These are phyloP conservation scores for Caloenas nicobarica DNA, from an alignment of 2,113 vertebrate species.

Conservation along the genomic window DNA sequence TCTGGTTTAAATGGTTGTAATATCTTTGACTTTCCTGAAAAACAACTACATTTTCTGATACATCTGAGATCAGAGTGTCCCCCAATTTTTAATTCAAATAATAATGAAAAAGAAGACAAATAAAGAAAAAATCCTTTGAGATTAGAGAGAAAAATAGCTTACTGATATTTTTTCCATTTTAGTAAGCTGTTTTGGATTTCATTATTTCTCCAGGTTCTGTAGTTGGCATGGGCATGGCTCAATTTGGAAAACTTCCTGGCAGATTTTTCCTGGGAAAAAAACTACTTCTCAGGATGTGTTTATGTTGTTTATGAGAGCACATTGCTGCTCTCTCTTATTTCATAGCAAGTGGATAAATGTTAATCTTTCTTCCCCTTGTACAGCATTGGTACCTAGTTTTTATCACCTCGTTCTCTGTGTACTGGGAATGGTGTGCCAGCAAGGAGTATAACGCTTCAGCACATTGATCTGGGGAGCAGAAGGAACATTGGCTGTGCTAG, in stretches of 20 bases:
- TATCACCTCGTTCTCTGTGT: not conserved
- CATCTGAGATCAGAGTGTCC: not conserved
- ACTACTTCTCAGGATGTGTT: not conserved
- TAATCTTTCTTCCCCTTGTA: not conserved
- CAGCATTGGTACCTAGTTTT: not conserved
- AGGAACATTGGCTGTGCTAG: not conserved
- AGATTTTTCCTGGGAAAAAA: not conserved
- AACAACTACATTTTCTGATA: not conserved
- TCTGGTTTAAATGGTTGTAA: not conserved
- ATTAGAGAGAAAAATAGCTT: not conserved
- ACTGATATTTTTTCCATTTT: not conserved
- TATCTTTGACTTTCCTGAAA: not conserved
- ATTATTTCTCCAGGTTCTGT: not conserved
- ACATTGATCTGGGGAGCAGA: not conserved
- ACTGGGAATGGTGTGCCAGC: not conserved
- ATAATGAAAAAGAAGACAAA: not conserved
- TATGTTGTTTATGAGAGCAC: not conserved
- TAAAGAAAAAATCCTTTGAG: not conserved
- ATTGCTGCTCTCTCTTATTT: not conserved
- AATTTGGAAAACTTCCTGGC: not conserved
- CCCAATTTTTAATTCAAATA: not conserved
- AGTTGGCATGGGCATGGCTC: not conserved
- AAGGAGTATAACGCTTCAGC: constrained; percentile 14
- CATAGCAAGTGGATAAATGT: not conserved
- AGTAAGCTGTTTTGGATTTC: not conserved